Evolutionary conservation across 35 echinoderm and acorn worm genomes (phyloP).

Genomic region (Ophioderma brevispina): DNA sequence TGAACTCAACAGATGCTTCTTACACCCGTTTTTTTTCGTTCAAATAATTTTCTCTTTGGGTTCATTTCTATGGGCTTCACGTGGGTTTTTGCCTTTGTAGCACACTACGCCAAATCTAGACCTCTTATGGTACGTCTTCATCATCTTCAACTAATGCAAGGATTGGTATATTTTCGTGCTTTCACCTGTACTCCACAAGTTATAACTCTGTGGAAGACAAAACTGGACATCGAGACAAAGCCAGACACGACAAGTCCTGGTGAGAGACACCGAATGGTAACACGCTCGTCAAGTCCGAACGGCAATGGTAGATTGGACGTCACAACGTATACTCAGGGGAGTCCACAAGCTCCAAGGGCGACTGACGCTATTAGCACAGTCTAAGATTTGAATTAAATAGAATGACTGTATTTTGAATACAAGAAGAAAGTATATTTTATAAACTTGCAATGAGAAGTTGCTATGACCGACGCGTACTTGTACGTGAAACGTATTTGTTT

Average conservation of each 20-base stretch:
- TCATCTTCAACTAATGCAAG: slow-evolving; percentile 52
- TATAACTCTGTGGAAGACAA: slow-evolving; percentile 55
- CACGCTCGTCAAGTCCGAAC: background rate
- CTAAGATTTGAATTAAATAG: too few relatives aligned
- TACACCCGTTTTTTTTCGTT: background rate
- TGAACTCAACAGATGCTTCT: background rate
- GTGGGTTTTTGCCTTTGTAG: slow-evolving; percentile 60
- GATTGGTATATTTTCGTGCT: slow-evolving; percentile 57
- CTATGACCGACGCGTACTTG: too few relatives aligned
- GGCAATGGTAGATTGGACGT: background rate
- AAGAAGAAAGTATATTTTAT: too few relatives aligned
- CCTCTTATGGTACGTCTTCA: slow-evolving; percentile 62
- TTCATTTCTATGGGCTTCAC: slow-evolving; percentile 62
- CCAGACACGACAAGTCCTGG: background rate
- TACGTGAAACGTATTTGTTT: too few relatives aligned
- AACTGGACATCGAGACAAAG: background rate
- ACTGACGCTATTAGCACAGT: too few relatives aligned
- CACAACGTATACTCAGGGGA: background rate
- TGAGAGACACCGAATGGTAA: background rate
- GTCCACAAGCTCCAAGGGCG: too few relatives aligned
- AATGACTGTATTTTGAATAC: too few relatives aligned
- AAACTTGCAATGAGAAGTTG: too few relatives aligned
- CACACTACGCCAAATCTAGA: slow-evolving; percentile 10
- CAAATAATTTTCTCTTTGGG: background rate
- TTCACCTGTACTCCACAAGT: slow-evolving; percentile 56